Percentiles rank a stretch among this genome's conserved stretches.
phyloP scores from a whole-genome alignment of 2,113 vertebrate species.

The Macrotus californicus region DNA sequence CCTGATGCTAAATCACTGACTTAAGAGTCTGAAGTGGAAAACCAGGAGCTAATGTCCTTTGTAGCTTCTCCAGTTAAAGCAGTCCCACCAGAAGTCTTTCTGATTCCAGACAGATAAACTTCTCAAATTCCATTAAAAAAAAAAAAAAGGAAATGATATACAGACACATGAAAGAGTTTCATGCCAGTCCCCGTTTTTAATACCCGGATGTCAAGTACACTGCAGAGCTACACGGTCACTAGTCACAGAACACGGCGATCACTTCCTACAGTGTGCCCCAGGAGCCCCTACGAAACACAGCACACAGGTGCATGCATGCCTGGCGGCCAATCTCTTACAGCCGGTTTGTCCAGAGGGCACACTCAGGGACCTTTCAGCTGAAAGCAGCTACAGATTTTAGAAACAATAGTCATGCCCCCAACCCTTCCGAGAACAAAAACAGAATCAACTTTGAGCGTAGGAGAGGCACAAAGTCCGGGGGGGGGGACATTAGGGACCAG shows the following conservation, averaged over 20 bases:
- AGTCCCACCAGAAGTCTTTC: neutral
- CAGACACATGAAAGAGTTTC: neutral
- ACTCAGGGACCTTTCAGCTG: neutral
- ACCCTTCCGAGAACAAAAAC: neutral
- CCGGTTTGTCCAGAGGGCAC: neutral
- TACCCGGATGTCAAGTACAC: neutral
- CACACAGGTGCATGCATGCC: neutral
- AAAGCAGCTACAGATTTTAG: neutral
- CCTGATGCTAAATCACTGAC: neutral
- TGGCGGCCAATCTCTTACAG: neutral
- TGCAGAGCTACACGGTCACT: neutral
- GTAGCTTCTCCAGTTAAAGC: slow-evolving; percentile 7
- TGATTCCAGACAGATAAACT: neutral
- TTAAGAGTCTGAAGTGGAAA: neutral
- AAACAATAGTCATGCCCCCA: neutral
- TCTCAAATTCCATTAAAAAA: neutral
- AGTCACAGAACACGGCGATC: neutral
- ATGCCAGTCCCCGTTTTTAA: neutral
- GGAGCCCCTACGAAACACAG: neutral
- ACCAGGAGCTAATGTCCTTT: neutral
- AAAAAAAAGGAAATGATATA: neutral
- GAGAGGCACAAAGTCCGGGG: neutral
- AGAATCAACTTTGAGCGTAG: neutral
- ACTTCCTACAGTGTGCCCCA: neutral
- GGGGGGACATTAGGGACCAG: neutral